Percentiles rank a stretch among this genome's conserved stretches.
Conservation (phyloP, 2,113 vertebrate genomes). For the Dasyurus viverrinus region DNA sequence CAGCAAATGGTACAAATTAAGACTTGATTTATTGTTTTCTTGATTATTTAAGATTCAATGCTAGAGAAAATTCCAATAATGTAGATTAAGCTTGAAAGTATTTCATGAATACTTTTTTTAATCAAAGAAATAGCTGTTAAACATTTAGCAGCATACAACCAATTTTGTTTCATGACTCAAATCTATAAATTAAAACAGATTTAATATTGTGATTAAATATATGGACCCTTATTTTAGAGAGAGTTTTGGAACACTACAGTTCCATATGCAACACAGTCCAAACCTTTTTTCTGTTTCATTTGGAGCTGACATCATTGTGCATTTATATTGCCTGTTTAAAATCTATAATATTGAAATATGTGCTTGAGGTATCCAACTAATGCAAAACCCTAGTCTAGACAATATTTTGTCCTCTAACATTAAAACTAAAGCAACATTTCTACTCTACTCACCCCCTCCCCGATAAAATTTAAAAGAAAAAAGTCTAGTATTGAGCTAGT, state of each 20-base stretch:
- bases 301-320: background rate
- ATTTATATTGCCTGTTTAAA: background rate
- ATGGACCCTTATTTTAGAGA: background rate
- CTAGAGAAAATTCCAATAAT: background rate
- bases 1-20: background rate
- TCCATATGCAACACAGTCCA: background rate
- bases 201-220: background rate
- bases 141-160: background rate
- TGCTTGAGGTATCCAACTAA: background rate
- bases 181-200: background rate
- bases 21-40: background rate
- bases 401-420: background rate
- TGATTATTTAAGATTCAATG: background rate
- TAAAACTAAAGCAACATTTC: background rate
- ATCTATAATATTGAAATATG: background rate
- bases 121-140: background rate
- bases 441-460: no score
- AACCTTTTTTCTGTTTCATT: background rate
- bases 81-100: background rate
- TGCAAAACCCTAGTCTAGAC: background rate
- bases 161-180: background rate
- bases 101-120: background rate
- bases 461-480: background rate
- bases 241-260: background rate
- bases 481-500: background rate